These are phyloP conservation scores for Labeo calbasu DNA, from an alignment of 2,797 vertebrate species.

Conservation along the genomic window DNA sequence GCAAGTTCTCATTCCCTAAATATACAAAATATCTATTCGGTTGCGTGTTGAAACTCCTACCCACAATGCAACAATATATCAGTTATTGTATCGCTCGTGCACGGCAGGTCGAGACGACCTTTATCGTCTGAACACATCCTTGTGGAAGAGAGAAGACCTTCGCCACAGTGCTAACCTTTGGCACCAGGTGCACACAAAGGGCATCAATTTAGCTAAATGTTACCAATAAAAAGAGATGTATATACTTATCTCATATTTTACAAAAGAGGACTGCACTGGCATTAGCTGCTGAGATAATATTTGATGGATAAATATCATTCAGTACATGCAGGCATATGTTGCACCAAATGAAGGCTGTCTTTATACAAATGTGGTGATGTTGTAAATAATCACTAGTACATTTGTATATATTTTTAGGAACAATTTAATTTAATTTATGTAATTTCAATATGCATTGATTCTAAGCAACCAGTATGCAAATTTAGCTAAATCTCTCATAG, in stretches of 20 bases:
- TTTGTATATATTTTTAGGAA: not conserved
- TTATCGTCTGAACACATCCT: conserved; percentile 67
- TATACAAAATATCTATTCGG: not conserved
- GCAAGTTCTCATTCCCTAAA: no score
- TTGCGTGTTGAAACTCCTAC: not conserved
- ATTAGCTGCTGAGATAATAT: conserved; percentile 53
- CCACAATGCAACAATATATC: conserved; percentile 19
- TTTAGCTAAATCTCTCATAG: not conserved
- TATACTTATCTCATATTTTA: conserved; percentile 59
- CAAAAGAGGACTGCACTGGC: conserved; percentile 64
- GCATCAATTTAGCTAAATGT: conserved; percentile 67
- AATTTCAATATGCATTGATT: not conserved
- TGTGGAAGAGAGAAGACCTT: conserved; percentile 54
- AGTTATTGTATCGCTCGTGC: conserved; percentile 29
- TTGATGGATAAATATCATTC: conserved; percentile 53
- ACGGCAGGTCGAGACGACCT: conserved; percentile 39
- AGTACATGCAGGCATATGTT: conserved; percentile 7
- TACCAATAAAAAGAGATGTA: conserved; percentile 52
- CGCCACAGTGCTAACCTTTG: conserved; percentile 72
- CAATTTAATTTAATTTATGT: not conserved
- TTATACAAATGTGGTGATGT: not conserved
- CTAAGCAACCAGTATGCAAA: not conserved
- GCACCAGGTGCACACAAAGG: conserved; percentile 71
- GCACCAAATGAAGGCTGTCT: conserved; percentile 16
- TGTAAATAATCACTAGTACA: not conserved